These are phyloP conservation scores for Lordiphosa mommai DNA, from an alignment of 1,140 invertebrate genomes.

Conservation along the genomic window DNA sequence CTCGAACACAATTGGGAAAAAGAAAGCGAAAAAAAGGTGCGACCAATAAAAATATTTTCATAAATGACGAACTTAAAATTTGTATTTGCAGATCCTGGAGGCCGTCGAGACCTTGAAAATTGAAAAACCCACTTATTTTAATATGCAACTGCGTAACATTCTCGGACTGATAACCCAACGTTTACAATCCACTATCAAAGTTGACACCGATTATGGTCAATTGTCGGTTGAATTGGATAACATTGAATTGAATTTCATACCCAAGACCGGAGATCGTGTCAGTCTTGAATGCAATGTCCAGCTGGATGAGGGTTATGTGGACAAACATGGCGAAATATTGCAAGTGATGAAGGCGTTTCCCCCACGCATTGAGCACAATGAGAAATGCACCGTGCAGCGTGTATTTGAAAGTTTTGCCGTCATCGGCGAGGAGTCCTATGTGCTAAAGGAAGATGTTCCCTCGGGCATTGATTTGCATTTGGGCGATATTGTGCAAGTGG, in stretches of 20 bases:
- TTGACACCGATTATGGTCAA: slow-evolving; percentile 81
- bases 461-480: slow-evolving; percentile 22
- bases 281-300: slow-evolving; percentile 56
- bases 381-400: slow-evolving; percentile 38
- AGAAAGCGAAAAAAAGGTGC: too few relatives aligned
- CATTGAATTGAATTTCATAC: slow-evolving; percentile 80
- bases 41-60: slow-evolving; percentile 8
- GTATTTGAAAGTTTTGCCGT: slow-evolving; percentile 34
- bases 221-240: slow-evolving; percentile 81
- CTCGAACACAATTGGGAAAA: too few relatives aligned
- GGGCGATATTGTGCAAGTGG: slow-evolving; percentile 52
- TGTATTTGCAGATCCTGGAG: slow-evolving; percentile 5
- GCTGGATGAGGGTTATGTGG: slow-evolving; percentile 49
- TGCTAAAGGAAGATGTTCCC: slow-evolving; percentile 44
- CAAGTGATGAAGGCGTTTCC: slow-evolving; percentile 49
- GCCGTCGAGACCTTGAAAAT: slow-evolving; percentile 27
- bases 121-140: slow-evolving; percentile 74
- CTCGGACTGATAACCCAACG: slow-evolving; percentile 81
- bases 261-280: slow-evolving; percentile 60
- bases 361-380: slow-evolving; percentile 21
- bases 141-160: slow-evolving; percentile 80
- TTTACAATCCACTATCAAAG: slow-evolving; percentile 78
- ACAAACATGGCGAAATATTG: slow-evolving; percentile 63
- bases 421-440: slow-evolving; percentile 29
- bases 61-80: not conserved